A percentile compares a stretch with the other conserved stretches of the same genome.
Evolutionary conservation across 37 sponge, comb jelly and placozoan species (phyloP).

Genomic region (Halichondria panicea): DNA sequence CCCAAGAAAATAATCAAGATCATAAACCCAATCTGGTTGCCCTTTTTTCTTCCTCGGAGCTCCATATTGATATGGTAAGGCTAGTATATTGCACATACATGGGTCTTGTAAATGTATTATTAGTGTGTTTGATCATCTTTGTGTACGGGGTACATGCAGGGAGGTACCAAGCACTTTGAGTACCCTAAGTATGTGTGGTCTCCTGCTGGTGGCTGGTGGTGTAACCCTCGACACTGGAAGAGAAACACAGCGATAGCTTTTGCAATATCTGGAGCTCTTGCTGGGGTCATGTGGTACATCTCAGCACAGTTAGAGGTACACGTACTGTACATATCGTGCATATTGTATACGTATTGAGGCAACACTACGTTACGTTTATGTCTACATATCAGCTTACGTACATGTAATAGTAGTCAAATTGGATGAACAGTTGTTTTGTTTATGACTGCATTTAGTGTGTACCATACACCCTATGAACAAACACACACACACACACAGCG

Average conservation of each 20-base stretch:
- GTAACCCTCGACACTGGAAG: slow-evolving; percentile 82
- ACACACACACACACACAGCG: too few relatives aligned
- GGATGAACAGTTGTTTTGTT: too few relatives aligned
- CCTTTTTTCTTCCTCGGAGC: too few relatives aligned
- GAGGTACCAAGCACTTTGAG: slow-evolving; percentile 70
- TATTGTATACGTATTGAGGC: too few relatives aligned
- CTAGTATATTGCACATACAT: too few relatives aligned
- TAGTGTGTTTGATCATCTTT: neutral
- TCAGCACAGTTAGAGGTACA: slow-evolving; percentile 78
- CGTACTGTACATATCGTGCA: too few relatives aligned
- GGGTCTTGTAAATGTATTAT: neutral
- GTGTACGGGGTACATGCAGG: slow-evolving; percentile 34
- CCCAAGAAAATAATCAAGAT: too few relatives aligned
- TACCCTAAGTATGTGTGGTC: slow-evolving; percentile 97
- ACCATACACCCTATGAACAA: too few relatives aligned
- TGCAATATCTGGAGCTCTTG: neutral
- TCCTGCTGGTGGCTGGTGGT: slow-evolving; percentile 96
- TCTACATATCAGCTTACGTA: neutral
- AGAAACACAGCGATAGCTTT: slow-evolving; percentile 72
- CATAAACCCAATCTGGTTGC: too few relatives aligned
- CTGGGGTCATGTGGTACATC: slow-evolving; percentile 52
- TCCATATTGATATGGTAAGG: too few relatives aligned
- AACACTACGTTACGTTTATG: too few relatives aligned
- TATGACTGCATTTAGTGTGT: too few relatives aligned
- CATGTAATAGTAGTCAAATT: slow-evolving; percentile 1